A percentile compares a stretch with the other conserved stretches of the same genome.
Evolutionary conservation across 2,113 vertebrate species (phyloP).

Genomic region (Indicator maculatus): DNA sequence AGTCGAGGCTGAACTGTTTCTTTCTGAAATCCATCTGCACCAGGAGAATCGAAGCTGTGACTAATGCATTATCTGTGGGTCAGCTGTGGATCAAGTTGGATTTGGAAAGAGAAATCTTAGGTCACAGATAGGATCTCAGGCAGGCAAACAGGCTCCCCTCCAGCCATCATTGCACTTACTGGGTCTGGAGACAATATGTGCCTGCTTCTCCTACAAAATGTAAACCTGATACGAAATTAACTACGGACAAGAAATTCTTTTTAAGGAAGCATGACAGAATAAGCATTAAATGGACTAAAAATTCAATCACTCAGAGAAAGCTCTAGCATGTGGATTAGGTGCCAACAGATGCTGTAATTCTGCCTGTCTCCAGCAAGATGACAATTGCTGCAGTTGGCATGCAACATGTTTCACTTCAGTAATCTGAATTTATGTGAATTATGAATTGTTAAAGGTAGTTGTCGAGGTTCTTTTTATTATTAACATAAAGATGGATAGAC

Average conservation of each 20-base stretch:
- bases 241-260: background rate
- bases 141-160: background rate
- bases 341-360: background rate
- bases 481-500: constrained; percentile 19
- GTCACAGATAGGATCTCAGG: background rate
- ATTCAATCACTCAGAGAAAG: background rate
- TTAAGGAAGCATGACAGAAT: background rate
- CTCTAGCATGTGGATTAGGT: background rate
- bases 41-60: background rate
- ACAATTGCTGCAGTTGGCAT: background rate
- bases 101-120: background rate
- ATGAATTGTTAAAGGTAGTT: constrained; percentile 2
- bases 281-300: background rate
- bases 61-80: background rate
- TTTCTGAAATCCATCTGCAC: constrained; percentile 12
- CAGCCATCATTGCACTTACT: background rate
- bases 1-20: background rate
- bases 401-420: background rate
- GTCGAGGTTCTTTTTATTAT: background rate
- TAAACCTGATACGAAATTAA: background rate
- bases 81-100: background rate
- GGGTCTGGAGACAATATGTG: background rate
- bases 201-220: background rate
- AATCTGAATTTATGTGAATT: constrained; percentile 9
- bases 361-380: background rate